Evolutionary conservation across 1,140 invertebrate genomes (phyloP).

Genomic region (Hypsibius dujardini): DNA sequence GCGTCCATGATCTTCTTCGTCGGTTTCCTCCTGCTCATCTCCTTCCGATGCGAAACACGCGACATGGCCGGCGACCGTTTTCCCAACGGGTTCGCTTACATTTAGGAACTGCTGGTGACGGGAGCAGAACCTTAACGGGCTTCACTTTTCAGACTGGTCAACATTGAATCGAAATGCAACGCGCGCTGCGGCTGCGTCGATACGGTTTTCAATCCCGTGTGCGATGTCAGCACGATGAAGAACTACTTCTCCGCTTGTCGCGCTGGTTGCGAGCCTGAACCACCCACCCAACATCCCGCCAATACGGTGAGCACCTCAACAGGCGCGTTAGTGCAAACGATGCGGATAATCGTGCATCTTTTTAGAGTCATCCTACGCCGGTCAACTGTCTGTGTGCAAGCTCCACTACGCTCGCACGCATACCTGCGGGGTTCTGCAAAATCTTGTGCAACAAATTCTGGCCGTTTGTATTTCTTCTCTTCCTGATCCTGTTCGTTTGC

Average conservation of each 20-base stretch:
- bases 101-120: not conserved
- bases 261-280: conserved; percentile 56
- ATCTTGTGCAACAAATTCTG: conserved; percentile 13
- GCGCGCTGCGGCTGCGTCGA: not conserved
- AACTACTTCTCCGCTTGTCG: conserved; percentile 76
- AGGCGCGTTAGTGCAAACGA: no score
- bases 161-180: not conserved
- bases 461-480: not conserved
- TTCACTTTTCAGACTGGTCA: not conserved
- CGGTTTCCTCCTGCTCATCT: not conserved
- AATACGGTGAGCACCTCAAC: no score
- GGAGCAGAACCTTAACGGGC: not conserved
- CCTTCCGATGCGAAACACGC: conserved; percentile 9
- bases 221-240: conserved; percentile 33
- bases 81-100: not conserved
- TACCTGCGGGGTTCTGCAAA: not conserved
- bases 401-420: not conserved
- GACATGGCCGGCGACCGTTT: not conserved
- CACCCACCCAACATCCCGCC: no score
- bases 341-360: no score
- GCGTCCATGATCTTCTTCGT: conserved; percentile 3
- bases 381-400: not conserved
- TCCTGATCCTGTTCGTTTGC: conserved; percentile 8
- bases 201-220: not conserved
- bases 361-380: not conserved